Evolutionary conservation across 2,797 vertebrate species (phyloP).

Genomic region (Ciconia nigra): DNA sequence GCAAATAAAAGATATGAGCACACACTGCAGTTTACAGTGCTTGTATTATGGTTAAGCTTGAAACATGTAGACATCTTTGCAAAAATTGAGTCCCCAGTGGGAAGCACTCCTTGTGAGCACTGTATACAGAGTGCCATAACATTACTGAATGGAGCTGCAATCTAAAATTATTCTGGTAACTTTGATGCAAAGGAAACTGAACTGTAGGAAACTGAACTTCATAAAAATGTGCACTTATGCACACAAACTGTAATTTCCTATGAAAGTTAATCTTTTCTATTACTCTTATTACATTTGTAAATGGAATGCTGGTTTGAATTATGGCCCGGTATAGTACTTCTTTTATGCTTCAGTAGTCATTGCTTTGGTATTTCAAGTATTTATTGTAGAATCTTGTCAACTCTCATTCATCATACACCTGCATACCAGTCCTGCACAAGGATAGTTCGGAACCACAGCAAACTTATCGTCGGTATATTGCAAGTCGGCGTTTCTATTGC

Average conservation of each 20-base stretch:
- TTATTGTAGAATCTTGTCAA: slow-evolving; percentile 31
- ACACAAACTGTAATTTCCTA: slow-evolving; percentile 20
- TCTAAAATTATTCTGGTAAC: not conserved
- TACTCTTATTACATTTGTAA: slow-evolving; percentile 19
- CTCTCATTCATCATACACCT: slow-evolving; percentile 46
- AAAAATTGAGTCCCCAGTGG: not conserved
- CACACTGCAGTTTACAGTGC: not conserved
- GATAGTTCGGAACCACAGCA: not conserved
- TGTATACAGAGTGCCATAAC: not conserved
- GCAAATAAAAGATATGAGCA: not conserved
- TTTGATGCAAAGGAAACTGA: not conserved
- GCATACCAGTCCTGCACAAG: not conserved
- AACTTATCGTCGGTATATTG: not conserved
- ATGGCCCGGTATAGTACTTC: not conserved
- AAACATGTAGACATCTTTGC: not conserved
- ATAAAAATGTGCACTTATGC: slow-evolving; percentile 11
- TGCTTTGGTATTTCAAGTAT: slow-evolving; percentile 25
- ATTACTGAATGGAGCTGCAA: not conserved
- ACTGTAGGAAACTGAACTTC: not conserved
- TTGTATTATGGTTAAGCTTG: not conserved
- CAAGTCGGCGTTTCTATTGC: not conserved
- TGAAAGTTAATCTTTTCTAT: slow-evolving; percentile 45
- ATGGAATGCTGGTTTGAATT: slow-evolving; percentile 35
- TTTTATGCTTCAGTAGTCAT: slow-evolving; percentile 30
- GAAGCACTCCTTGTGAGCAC: not conserved